Conservation (phyloP, 1,140 invertebrate genomes). For the Cyrtorhinus lividipennis region DNA sequence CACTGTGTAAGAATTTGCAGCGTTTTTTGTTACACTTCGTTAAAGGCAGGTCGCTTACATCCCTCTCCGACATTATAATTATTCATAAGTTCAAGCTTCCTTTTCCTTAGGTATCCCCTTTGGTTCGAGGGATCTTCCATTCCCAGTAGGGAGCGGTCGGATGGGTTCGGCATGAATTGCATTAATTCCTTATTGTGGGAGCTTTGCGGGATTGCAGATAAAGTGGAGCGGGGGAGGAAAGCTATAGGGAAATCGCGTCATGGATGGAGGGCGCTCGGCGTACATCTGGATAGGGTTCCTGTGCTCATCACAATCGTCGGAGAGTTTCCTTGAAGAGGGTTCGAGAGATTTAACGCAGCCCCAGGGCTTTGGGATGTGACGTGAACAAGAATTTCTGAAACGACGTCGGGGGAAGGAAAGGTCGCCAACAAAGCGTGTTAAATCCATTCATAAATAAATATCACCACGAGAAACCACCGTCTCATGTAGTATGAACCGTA, state of each 20-base stretch:
- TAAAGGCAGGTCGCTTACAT: neutral
- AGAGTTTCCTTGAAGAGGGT: too few species aligned
- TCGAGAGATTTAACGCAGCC: neutral
- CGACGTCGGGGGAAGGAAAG: neutral
- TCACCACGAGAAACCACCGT: neutral
- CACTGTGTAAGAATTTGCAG: too few species aligned
- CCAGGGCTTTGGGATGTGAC: conserved; percentile 1
- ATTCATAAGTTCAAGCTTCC: neutral
- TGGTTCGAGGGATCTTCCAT: neutral
- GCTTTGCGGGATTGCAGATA: neutral
- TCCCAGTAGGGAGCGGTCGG: neutral
- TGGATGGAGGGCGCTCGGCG: too few species aligned
- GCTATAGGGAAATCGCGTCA: neutral
- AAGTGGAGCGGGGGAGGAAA: neutral
- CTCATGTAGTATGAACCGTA: neutral
- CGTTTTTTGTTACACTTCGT: conserved; percentile 1
- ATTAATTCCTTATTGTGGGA: conserved; percentile 8
- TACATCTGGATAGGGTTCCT: neutral
- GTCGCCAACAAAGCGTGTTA: conserved; percentile 8
- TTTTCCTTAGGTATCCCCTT: neutral
- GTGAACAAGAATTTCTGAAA: neutral
- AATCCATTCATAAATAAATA: conserved; percentile 9
- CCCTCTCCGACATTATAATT: neutral
- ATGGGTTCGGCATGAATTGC: neutral
- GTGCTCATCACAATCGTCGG: neutral